phyloP scores from a whole-genome alignment of 2,888 invertebrate species.

The Lochmaea crataegi region DNA sequence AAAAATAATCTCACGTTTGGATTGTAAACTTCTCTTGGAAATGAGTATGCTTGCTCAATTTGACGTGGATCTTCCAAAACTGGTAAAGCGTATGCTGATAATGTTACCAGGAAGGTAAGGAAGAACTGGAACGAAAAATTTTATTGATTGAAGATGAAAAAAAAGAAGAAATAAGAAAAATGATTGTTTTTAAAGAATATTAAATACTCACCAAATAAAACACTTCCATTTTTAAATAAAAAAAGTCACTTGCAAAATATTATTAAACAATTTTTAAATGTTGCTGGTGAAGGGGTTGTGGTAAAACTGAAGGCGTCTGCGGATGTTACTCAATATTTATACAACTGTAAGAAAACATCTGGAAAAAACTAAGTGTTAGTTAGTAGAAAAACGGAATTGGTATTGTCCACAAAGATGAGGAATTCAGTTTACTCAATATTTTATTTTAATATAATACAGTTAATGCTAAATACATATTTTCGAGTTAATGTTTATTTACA shows the following conservation, averaged over 20 bases:
- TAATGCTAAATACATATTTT: constrained; percentile 10
- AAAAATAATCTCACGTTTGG: constrained; percentile 5
- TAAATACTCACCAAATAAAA: constrained; percentile 19
- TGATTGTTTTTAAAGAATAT: too few species aligned
- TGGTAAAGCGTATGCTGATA: constrained; percentile 1
- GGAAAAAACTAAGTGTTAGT: constrained; percentile 19
- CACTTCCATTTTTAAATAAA: constrained; percentile 7
- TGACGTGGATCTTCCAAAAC: background rate
- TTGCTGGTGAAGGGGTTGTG: background rate
- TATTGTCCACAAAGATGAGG: constrained; percentile 26
- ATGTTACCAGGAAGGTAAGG: background rate
- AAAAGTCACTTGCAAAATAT: background rate
- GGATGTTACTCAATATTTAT: constrained; percentile 16
- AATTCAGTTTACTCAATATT: constrained; percentile 21
- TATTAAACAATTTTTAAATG: background rate
- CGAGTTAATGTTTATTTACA: background rate
- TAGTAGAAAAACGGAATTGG: constrained; percentile 24
- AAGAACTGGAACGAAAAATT: background rate
- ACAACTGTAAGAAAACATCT: constrained; percentile 9
- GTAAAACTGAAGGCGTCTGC: background rate
- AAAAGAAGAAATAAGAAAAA: background rate
- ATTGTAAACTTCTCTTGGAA: background rate
- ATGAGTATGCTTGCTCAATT: background rate
- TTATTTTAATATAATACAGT: constrained; percentile 25
- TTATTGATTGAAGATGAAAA: background rate